Base-by-base conservation (phyloP, 2,888 invertebrate species). In the Syrista parreyssii region DNA sequence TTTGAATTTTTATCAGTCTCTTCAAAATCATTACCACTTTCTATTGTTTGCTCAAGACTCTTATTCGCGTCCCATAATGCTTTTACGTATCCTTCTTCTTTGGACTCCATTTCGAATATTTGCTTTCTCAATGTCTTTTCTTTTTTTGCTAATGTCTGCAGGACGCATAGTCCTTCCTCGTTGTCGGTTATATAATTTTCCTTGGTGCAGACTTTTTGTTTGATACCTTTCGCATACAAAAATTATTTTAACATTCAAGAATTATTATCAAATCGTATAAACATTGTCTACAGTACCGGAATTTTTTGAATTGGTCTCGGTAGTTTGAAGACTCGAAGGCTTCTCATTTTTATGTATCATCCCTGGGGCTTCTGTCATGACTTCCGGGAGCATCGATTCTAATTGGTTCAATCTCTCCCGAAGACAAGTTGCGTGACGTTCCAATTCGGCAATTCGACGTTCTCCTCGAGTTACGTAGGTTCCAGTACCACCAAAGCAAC, bases 391-490 rank as follows among this genome's bases (percentile, higher is more conserved):
- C 75, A 79, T 78, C 11, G 80, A 68, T 68, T 80, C 81, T 30
- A 82, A 75, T 36, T 77, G 76, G 15, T 36, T 33, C 30, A 82
- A 76, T 73, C 80, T 82, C 15, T 83, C 81, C 11, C 76, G 76
- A 74, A 84, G 78, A 15, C 76, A 73, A 31, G 79, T 76, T 12
- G 81, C 81, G 32, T 81, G 82, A 36, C 71, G 72, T 68, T 84
- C 82, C 82, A 83, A 78, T 75, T 83, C 83, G 12, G 77, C 72
- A 12, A 84, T 80, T 55, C 82, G 81, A 71, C 75, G 40, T 40
- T 81, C 79, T 6, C 80, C 80, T 12, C 76, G 78, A 68, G 32
- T 30, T 11, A 78, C 78, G 73, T 75, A 78, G 15, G 32, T 68
- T 15, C 79, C 77, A 4, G 74, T 35, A 31, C 80, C 82, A 11